Conservation (phyloP, 2,888 invertebrate genomes). For the Lapara coniferarum region DNA sequence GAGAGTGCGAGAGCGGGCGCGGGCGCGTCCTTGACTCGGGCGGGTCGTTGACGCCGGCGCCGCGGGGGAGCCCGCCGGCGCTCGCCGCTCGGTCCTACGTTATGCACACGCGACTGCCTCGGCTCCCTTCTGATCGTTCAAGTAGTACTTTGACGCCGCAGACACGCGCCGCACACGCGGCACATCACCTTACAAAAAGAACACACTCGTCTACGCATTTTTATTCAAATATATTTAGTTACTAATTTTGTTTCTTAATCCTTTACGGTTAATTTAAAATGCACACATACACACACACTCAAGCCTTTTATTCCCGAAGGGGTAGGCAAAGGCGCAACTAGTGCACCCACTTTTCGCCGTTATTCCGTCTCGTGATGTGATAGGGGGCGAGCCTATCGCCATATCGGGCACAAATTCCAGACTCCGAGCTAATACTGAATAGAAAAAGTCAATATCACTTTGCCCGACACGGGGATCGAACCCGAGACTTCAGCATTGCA, state of each 20-base stretch:
- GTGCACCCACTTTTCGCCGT: too few relatives aligned
- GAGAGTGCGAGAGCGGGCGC: slow-evolving; percentile 43
- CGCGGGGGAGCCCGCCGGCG: slow-evolving; percentile 54
- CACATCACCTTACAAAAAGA: slow-evolving; percentile 1
- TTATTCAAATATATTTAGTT: not conserved
- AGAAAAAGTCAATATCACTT: too few relatives aligned
- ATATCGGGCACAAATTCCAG: too few relatives aligned
- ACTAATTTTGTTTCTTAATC: not conserved
- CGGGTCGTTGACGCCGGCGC: slow-evolving; percentile 73
- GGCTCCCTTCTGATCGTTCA: slow-evolving; percentile 57
- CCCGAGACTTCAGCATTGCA: too few relatives aligned
- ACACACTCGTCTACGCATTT: not conserved
- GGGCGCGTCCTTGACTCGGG: slow-evolving; percentile 68
- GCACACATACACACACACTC: too few relatives aligned
- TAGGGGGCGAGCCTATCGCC: too few relatives aligned
- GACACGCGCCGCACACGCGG: slow-evolving; percentile 48
- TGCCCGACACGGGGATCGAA: too few relatives aligned
- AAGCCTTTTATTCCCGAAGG: too few relatives aligned
- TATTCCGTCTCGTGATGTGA: too few relatives aligned
- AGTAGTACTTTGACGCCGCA: slow-evolving; percentile 51
- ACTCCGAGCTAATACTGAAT: too few relatives aligned
- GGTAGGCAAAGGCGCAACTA: too few relatives aligned
- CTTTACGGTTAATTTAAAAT: not conserved
- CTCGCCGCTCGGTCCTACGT: slow-evolving; percentile 57
- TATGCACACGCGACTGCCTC: slow-evolving; percentile 68